A percentile compares a stretch with the other conserved stretches of the same genome.
These are phyloP conservation scores for Drosophila baimaii DNA, from an alignment of 1,140 invertebrate genomes.

Conservation along the genomic window DNA sequence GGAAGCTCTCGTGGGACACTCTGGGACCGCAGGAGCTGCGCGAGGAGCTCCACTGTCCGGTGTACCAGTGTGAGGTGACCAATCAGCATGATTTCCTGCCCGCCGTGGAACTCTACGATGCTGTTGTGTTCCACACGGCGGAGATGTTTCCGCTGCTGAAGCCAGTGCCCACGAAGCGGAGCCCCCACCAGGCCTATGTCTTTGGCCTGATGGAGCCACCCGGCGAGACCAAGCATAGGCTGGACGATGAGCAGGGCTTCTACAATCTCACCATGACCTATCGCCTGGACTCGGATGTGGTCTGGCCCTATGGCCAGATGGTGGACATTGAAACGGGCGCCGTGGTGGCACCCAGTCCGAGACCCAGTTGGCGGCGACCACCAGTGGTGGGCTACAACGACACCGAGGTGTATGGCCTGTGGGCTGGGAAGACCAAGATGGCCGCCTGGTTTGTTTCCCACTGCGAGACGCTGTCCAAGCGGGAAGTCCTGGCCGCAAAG, in stretches of 20 bases:
- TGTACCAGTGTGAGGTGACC: conserved; percentile 69
- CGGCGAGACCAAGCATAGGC: conserved; percentile 69
- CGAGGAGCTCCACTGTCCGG: conserved; percentile 59
- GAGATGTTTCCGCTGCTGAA: conserved; percentile 57
- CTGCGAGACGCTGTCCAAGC: conserved; percentile 85
- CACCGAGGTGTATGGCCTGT: conserved; percentile 64
- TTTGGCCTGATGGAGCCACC: conserved; percentile 80
- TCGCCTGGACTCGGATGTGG: conserved; percentile 87
- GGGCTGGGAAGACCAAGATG: conserved; percentile 82
- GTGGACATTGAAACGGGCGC: conserved; percentile 60
- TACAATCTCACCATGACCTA: conserved; percentile 88
- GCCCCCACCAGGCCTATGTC: conserved; percentile 60
- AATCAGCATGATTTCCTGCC: conserved; percentile 66
- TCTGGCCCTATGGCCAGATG: conserved; percentile 86
- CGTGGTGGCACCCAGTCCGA: conserved; percentile 53
- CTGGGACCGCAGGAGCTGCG: conserved; percentile 62
- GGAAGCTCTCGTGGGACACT: conserved; percentile 64
- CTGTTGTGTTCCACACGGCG: conserved; percentile 83
- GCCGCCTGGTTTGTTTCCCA: conserved; percentile 88
- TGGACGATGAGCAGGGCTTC: conserved; percentile 62
- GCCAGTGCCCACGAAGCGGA: conserved; percentile 28
- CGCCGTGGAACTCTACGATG: conserved; percentile 79
- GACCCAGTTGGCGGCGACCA: conserved; percentile 56
- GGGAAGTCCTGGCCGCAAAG: conserved; percentile 85
- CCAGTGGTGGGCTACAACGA: conserved; percentile 46